Percentiles rank a stretch among this genome's conserved stretches.
These are phyloP conservation scores for Drosophila atroscutellata DNA, from an alignment of 2,888 invertebrate genomes.

Conservation along the genomic window DNA sequence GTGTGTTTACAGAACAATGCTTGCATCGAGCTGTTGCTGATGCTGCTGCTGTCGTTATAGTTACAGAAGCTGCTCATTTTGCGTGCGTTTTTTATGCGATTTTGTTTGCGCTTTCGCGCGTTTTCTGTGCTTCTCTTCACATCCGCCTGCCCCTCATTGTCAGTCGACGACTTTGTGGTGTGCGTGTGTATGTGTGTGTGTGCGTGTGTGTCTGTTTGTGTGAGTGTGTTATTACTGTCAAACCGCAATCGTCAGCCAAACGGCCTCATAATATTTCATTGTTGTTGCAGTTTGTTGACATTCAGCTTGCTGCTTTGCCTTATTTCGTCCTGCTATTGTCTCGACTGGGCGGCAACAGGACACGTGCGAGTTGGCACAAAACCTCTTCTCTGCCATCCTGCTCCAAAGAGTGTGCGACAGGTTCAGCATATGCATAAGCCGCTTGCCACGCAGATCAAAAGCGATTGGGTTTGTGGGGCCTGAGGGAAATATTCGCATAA, in stretches of 20 bases:
- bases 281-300: conserved; percentile 73
- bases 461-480: background rate
- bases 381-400: background rate
- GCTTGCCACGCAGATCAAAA: background rate
- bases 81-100: conserved; percentile 48
- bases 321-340: conserved; percentile 27
- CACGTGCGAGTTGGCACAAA: conserved; percentile 30
- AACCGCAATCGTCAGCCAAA: conserved; percentile 53
- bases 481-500: background rate
- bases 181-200: background rate
- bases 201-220: conserved; percentile 4
- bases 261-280: conserved; percentile 74
- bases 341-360: conserved; percentile 67
- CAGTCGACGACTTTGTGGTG: background rate
- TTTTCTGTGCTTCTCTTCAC: conserved; percentile 30
- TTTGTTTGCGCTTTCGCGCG: conserved; percentile 58
- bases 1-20: conserved; percentile 55
- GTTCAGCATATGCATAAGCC: background rate
- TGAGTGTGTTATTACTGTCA: conserved; percentile 63
- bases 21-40: conserved; percentile 40
- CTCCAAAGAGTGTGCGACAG: background rate
- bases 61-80: conserved; percentile 43
- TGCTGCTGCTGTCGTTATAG: conserved; percentile 13
- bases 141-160: background rate
- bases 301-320: conserved; percentile 43